Evolutionary conservation across 2,888 invertebrate genomes (phyloP), one percentile per base, ranked within the genome.

Genomic region (Drosophila histrio): DNA sequence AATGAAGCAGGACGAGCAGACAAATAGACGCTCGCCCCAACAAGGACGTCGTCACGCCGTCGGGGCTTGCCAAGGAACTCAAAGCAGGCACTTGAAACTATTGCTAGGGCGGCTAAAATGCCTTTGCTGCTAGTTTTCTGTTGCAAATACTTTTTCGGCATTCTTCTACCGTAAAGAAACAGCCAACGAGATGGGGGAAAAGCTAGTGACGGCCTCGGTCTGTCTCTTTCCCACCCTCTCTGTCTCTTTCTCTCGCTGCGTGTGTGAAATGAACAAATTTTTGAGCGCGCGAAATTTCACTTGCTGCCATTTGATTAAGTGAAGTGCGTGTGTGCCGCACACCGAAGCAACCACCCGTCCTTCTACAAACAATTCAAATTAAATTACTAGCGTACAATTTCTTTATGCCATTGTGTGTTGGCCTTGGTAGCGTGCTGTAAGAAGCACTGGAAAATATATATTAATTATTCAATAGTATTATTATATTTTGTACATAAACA

Each of bases 271-370:
- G 67, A 72, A 63, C 77, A 79, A 70, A 75, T 67, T 77, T 78
- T 67, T 67, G 58, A 64, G 56, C 68, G 61, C 44, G 34, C 43
- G 49, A 75, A 77, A 63, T 77, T 77, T 76, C 43, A 62, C 65
- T 74, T 59, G 76, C 63, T 76, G 62, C 60, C 58, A 71, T 71
- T 79, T 77, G 72, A 77, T 76, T 79, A 77, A 76, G 72, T 71
- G 67, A 65, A 76, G 79, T 64, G 76, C 61, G 70, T 60, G 44
- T 52, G 34, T 38, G 65, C 17, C 19, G 6, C 8, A 11, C 7
- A 11, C 7, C 38, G 0, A 32, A 21, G 21, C 3, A 30, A 21
- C 9, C 6, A 19, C 36, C 8, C 6, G n/a, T 26, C n/a, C 13
- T 15, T 43, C 24, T 50, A n/a, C 38, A 11, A 52, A 39, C 61